Evolutionary conservation across 2,113 vertebrate genomes (phyloP), one percentile per base, ranked within the genome.

Genomic region (Anhinga rufa): DNA sequence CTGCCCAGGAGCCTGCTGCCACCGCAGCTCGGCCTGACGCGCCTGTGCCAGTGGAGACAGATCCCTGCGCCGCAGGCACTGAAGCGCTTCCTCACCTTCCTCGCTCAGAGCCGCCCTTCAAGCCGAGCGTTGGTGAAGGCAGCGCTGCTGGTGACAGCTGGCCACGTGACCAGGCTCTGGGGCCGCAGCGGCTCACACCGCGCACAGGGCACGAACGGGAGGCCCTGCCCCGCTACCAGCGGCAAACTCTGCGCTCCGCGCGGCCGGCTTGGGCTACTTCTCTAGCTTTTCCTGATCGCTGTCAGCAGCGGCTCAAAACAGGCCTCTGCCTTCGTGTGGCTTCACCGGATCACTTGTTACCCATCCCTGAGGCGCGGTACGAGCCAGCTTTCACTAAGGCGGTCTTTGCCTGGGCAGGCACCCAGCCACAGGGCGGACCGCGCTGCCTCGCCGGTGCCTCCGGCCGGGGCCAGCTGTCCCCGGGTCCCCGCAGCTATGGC

Each of bases 21-120:
- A 0, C 54, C 31, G 1, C 21, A 15, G 61, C 36, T 25, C 1
- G 8, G 42, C 12, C 14, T 7, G 9, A 36, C 0, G 9, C 17
- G 6, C 57, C 22, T 5, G 34, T 4, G 3, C 15, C 32, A 8
- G 14, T 0, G 26, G 16, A 36, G 34, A 49, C 22, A n/a, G n/a
- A n/a, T n/a, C 25, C 44, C 58, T 6, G 15, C 1, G 64, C 58
- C 19, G 49, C 55, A 16, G 40, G 10, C 28, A 5, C n/a, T 5
- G 52, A 32, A 52, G 51, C 19, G 0, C 36, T 6, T 21, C n/a
- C 34, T 38, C 9, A 19, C 34, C 36, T 29, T n/a, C 65, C 74
- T 68, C 5, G 12, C 9, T 26, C 46, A 12, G 51, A 15, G 48
- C 5, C 34, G 87, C 42, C 10, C 16, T 36, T 76, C 54, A 34